Evolutionary conservation across 2,797 vertebrate genomes (phyloP), one percentile per base, ranked within the genome.

Genomic region (Catostomus latipinnis): DNA sequence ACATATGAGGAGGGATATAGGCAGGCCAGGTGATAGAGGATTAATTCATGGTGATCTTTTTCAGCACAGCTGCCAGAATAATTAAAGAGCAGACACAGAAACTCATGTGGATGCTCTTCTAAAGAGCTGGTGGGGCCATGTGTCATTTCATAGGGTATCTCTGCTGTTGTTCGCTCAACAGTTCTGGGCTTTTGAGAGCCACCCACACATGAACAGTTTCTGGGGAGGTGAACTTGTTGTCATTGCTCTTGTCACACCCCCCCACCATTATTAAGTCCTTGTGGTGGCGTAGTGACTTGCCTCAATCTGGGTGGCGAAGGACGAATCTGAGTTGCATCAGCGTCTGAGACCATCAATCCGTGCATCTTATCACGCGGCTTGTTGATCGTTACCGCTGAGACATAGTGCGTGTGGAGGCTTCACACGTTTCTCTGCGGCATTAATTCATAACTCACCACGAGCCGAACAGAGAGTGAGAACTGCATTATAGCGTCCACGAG

Each of bases 11-110:
- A 78, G 63, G 50, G 62, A 83, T 70, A 56, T 68, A 76, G 73
- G 79, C 78, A 83, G 68, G 57, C 81, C 63, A 75, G 75, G 78
- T 71, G 76, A 83, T 53, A 70, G 58, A 83, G 76, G 73, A 84
- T 85, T 87, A 75, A 78, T 71, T 34, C 60, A 45, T 16, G 18
- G 53, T 65, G 71, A 34, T 76, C 12, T 78, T 63, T 71, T 83
- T 79, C 68, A 74, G 71, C 53, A 70, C 78, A 85, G 71, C 78
- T 76, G 80, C 48, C 74, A 61, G 70, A 72, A 84, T 84, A 81
- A 87, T 85, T 84, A 82, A 57, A 68, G 45, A 53, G 12, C 58
- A 82, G 80, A 69, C 9, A 71, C 70, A 63, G 16, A 71, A 77
- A 81, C 77, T 85, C 80, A 74, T 78, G 72, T 72, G 66, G 65